These are phyloP conservation scores for Polydesmus complanatus DNA, from an alignment of 2,888 invertebrate species.

Conservation along the genomic window DNA sequence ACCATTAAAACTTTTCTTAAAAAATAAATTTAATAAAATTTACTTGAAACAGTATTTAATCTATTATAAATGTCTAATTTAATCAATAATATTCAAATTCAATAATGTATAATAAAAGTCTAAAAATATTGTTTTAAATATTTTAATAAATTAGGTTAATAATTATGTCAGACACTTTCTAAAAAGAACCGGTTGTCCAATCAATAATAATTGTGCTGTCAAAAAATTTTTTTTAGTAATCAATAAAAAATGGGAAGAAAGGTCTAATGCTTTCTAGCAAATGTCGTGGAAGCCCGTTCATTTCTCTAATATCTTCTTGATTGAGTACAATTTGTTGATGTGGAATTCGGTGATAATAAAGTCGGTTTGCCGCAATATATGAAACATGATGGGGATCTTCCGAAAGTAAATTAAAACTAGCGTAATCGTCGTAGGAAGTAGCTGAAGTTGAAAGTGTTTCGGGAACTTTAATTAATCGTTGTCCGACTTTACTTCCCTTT, in stretches of 20 bases:
- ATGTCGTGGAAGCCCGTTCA: constrained; percentile 15
- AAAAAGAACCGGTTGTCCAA: too few species aligned
- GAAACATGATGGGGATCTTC: constrained; percentile 2
- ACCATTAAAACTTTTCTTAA: too few species aligned
- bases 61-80: too few species aligned
- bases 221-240: constrained; percentile 12
- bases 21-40: too few species aligned
- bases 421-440: background rate
- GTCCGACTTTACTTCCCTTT: background rate
- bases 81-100: too few species aligned
- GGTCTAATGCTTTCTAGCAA: constrained; percentile 17
- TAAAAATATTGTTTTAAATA: too few species aligned
- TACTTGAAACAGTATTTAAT: too few species aligned
- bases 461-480: constrained; percentile 7
- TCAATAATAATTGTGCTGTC: too few species aligned
- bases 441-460: constrained; percentile 6
- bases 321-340: constrained; percentile 13
- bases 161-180: too few species aligned
- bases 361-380: constrained; percentile 8
- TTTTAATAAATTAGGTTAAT: too few species aligned
- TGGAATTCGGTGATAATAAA: constrained; percentile 15
- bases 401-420: background rate
- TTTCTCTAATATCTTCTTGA: constrained; percentile 11
- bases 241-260: constrained; percentile 16
- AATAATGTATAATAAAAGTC: too few species aligned